Evolutionary conservation across 2,797 vertebrate species (phyloP).

Genomic region (Esox lucius): DNA sequence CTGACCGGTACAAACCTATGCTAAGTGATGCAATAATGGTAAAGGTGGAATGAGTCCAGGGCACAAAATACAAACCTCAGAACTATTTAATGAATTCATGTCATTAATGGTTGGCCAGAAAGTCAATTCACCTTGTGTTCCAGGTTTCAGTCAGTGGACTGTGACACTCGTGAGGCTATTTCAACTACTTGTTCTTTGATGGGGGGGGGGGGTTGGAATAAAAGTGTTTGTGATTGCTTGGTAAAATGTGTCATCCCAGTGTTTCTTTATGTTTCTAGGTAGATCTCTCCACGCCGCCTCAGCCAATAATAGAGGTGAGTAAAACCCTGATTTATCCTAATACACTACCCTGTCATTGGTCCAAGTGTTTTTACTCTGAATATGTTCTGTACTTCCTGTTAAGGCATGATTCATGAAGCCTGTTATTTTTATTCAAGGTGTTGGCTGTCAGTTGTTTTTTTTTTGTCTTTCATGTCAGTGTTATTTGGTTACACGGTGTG

Average conservation of each 20-base stretch:
- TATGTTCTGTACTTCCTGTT: slow-evolving; percentile 10
- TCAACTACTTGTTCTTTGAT: neutral
- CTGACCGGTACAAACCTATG: neutral
- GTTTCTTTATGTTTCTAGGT: slow-evolving; percentile 68
- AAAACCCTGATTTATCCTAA: slow-evolving; percentile 18
- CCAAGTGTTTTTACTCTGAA: neutral
- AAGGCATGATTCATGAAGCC: neutral
- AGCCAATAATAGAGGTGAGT: slow-evolving; percentile 75
- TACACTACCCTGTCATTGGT: neutral
- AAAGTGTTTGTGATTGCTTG: neutral
- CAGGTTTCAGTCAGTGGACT: neutral
- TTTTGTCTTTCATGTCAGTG: neutral
- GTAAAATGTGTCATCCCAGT: slow-evolving; percentile 26
- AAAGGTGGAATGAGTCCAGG: neutral
- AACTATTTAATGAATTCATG: neutral
- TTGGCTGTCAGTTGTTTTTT: neutral
- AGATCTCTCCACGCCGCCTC: slow-evolving; percentile 68
- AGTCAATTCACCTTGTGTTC: neutral
- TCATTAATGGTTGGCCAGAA: neutral
- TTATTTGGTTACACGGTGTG: neutral
- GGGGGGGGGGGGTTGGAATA: neutral
- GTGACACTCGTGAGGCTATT: neutral
- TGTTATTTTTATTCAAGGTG: neutral
- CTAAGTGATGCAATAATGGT: neutral
- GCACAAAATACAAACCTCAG: neutral